Evolutionary conservation across 2,888 invertebrate genomes (phyloP).

Genomic region (Cryptus viduatorius): DNA sequence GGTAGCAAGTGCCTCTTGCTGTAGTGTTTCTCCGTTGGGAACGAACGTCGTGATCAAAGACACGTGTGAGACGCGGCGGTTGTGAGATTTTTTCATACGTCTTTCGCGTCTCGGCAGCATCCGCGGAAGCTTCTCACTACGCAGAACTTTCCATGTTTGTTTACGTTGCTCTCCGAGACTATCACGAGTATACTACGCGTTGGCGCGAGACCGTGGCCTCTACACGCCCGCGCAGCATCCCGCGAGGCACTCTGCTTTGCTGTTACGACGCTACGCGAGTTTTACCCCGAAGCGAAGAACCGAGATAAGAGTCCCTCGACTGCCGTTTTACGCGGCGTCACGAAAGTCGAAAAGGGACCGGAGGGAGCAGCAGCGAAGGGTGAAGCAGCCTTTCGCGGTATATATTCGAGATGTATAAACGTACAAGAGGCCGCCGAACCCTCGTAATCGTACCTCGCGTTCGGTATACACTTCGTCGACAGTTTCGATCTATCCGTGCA

Average conservation of each 20-base stretch:
- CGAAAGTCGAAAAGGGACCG: conserved; percentile 24
- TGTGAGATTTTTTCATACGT: conserved; percentile 30
- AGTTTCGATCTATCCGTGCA: background rate
- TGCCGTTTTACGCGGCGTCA: conserved; percentile 26
- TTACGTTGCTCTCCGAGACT: conserved; percentile 27
- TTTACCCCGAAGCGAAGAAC: conserved; percentile 15
- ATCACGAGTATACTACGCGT: conserved; percentile 2
- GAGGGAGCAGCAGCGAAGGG: background rate
- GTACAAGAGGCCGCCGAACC: conserved; percentile 19
- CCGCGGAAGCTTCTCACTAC: background rate
- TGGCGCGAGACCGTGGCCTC: background rate
- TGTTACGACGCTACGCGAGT: background rate
- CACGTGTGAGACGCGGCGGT: conserved; percentile 35
- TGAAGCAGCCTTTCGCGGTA: background rate
- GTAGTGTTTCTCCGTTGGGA: conserved; percentile 1
- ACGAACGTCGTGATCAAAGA: conserved; percentile 24
- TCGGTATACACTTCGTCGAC: background rate
- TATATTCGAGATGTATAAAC: background rate
- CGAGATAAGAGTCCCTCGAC: conserved; percentile 56
- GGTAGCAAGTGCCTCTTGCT: conserved; percentile 6
- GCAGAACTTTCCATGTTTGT: conserved; percentile 32
- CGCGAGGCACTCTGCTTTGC: background rate
- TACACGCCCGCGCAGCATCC: conserved; percentile 13
- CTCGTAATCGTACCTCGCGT: background rate
- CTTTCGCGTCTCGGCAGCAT: background rate